Percentiles rank a stretch among this genome's conserved stretches.
These are phyloP conservation scores for Luperina testacea DNA, from an alignment of 2,888 invertebrate species.

Conservation along the genomic window DNA sequence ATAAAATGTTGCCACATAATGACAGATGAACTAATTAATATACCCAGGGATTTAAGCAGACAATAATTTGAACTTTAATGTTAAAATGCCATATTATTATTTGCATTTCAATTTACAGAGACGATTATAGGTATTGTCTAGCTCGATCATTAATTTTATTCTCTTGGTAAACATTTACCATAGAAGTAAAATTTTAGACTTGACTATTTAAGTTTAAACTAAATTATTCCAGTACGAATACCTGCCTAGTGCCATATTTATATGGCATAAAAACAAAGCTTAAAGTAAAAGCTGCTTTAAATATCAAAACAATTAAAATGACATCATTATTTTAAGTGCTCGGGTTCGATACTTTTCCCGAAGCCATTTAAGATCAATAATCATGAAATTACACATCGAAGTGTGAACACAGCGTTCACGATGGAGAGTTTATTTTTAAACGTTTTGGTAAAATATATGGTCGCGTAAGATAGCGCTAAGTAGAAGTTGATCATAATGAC, in stretches of 20 bases:
- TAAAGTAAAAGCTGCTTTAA: slow-evolving; percentile 41
- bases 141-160: slow-evolving; percentile 29
- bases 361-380: slow-evolving; percentile 43
- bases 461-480: slow-evolving; percentile 24
- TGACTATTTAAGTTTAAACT: not conserved
- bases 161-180: not conserved
- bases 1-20: slow-evolving; percentile 40
- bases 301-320: slow-evolving; percentile 27
- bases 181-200: not conserved
- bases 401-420: slow-evolving; percentile 36
- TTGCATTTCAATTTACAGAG: slow-evolving; percentile 33
- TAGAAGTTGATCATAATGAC: slow-evolving; percentile 26
- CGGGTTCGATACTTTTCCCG: slow-evolving; percentile 4
- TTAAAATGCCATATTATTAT: slow-evolving; percentile 22
- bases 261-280: not conserved
- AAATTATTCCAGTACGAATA: not conserved
- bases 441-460: slow-evolving; percentile 17
- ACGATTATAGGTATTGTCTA: slow-evolving; percentile 27
- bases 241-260: not conserved
- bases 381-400: slow-evolving; percentile 41
- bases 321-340: slow-evolving; percentile 37
- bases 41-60: slow-evolving; percentile 11
- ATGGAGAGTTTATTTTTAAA: slow-evolving; percentile 36
- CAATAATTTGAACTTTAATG: slow-evolving; percentile 43
- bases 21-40: slow-evolving; percentile 18